Percentiles rank a stretch among this genome's conserved stretches.
These are phyloP conservation scores for Antheraea pernyi DNA, from an alignment of 1,140 invertebrate species.

Conservation along the genomic window DNA sequence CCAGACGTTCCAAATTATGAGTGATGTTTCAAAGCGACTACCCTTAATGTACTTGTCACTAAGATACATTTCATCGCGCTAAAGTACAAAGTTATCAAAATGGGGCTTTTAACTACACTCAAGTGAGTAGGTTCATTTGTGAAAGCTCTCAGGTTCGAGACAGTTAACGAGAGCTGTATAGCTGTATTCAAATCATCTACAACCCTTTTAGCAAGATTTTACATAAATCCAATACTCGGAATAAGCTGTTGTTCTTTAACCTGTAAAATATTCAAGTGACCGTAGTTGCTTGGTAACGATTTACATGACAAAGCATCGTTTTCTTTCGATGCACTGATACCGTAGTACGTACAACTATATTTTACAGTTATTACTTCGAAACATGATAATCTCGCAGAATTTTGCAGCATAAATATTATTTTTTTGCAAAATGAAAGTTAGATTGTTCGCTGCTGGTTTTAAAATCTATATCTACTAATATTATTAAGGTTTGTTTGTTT, in stretches of 20 bases:
- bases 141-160: constrained; percentile 1
- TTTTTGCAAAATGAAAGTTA: no score
- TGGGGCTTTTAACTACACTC: neutral
- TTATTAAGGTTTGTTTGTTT: no score
- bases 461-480: no score
- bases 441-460: neutral
- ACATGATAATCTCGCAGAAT: neutral
- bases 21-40: neutral
- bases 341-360: neutral
- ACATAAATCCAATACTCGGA: neutral
- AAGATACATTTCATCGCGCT: neutral
- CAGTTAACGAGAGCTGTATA: neutral
- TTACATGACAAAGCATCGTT: constrained; percentile 3
- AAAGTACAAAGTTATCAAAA: constrained; percentile 2
- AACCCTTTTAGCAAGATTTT: constrained; percentile 3
- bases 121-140: neutral
- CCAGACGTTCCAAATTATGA: neutral
- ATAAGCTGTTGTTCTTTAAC: neutral
- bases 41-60: neutral
- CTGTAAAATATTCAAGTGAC: neutral
- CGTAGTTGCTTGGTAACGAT: neutral
- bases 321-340: neutral
- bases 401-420: neutral
- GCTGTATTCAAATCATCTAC: constrained; percentile 1
- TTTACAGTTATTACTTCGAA: neutral